phyloP scores from a whole-genome alignment of 2,888 invertebrate genomes.

The Agonopterix alstromeriana region DNA sequence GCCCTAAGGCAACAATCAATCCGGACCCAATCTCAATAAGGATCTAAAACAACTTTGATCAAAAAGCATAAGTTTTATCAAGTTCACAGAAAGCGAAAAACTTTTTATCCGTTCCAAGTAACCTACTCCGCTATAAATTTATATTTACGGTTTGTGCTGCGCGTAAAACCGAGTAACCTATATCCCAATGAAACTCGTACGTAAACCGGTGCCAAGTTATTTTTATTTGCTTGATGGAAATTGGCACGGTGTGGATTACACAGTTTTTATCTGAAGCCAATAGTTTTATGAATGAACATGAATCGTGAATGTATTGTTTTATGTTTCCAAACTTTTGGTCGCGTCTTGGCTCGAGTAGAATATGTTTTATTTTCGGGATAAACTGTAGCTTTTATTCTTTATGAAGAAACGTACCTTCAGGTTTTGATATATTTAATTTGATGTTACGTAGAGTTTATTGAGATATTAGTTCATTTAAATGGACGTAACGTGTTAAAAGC shows the following conservation, averaged over 20 bases:
- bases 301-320: neutral
- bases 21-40: neutral
- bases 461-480: too few relatives aligned
- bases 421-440: too few relatives aligned
- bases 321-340: neutral
- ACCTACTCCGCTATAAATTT: slow-evolving; percentile 24
- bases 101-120: slow-evolving; percentile 18
- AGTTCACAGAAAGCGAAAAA: slow-evolving; percentile 5
- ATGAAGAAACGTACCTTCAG: too few relatives aligned
- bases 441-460: too few relatives aligned
- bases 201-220: slow-evolving; percentile 1
- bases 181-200: neutral
- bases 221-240: neutral
- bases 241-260: neutral
- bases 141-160: slow-evolving; percentile 6
- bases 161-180: slow-evolving; percentile 4
- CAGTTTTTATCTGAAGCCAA: neutral
- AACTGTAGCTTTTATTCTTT: neutral
- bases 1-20: neutral
- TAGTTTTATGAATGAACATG: neutral
- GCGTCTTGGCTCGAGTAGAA: neutral
- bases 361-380: neutral
- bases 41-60: slow-evolving; percentile 1
- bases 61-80: slow-evolving; percentile 6
- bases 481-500: too few relatives aligned